These are phyloP conservation scores for Drosophila paucipuncta DNA, from an alignment of 2,888 invertebrate species.

Conservation along the genomic window DNA sequence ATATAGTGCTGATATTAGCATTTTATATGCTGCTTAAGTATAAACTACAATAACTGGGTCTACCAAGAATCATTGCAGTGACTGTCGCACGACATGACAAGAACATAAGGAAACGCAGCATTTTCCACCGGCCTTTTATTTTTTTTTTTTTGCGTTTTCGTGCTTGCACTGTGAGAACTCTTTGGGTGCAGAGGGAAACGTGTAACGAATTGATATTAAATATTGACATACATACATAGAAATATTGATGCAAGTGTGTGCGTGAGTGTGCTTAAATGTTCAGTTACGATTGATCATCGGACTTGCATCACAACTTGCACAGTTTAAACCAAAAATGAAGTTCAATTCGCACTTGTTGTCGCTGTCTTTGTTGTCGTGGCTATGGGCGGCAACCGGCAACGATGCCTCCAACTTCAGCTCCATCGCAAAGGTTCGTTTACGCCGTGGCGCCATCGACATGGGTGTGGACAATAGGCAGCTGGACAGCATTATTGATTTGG, in stretches of 20 bases:
- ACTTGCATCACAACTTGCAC: conserved; percentile 1
- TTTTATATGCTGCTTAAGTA: conserved; percentile 14
- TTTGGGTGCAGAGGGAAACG: conserved; percentile 11
- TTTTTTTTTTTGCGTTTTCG: conserved; percentile 5
- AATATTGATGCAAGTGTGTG: conserved; percentile 4
- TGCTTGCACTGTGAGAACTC: not conserved
- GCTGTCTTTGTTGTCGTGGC: conserved; percentile 59
- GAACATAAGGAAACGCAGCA: conserved; percentile 23
- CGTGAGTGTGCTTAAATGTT: conserved; percentile 37
- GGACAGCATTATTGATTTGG: conserved; percentile 79
- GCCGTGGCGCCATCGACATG: conserved; percentile 52
- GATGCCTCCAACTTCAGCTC: not conserved
- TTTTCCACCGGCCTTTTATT: conserved; percentile 55
- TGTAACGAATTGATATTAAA: conserved; percentile 39
- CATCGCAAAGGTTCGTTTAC: conserved; percentile 33
- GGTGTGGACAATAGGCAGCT: conserved; percentile 44
- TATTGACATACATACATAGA: not conserved
- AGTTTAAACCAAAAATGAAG: conserved; percentile 39
- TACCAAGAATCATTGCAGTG: not conserved
- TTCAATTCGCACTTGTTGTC: conserved; percentile 35
- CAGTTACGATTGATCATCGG: conserved; percentile 12
- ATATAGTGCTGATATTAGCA: conserved; percentile 23
- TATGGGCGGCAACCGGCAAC: conserved; percentile 31
- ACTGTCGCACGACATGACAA: conserved; percentile 26
- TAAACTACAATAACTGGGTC: not conserved